Evolutionary conservation across 2,888 invertebrate genomes (phyloP), one percentile per base, ranked within the genome.

Genomic region (Campoletis raptor): DNA sequence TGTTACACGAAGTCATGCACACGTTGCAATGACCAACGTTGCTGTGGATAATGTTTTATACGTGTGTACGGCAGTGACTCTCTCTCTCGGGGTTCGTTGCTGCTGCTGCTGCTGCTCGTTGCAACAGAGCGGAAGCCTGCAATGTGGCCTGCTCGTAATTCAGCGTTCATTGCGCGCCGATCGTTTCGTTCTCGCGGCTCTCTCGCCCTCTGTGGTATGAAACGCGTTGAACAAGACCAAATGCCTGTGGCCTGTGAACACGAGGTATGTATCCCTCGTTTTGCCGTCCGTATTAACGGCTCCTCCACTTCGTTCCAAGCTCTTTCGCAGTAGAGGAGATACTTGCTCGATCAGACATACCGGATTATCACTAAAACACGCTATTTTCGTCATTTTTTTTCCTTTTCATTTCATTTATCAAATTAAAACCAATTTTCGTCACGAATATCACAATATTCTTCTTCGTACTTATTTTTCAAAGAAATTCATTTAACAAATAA

Each of bases 141-240:
- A 77, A 85, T 76, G 66, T 85, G 85, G 82, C 52, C 85, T 54
- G 73, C 74, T 87, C 85, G 78, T 87, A 85, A 87, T 85, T 83
- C 76, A 83, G 84, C 83, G 86, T 84, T 84, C 84, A 82, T 81
- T 77, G 86, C 84, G 86, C 70, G 81, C 86, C 86, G 70, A 84
- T 86, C 82, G 82, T 40, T 64, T 72, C 57, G 79, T 76, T 79
- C 79, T 79, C 85, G 79, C 79, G 82, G 79, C 69, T 78, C 57
- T 57, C 24, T n/a, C 24, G 24, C 57, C 21, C 57, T 57, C 78
- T 69, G 79, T 42, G 82, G 82, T 74, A 79, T 64, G 78, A 37
- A 74, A 85, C 85, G 74, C 85, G 57, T 74, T 69, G 78, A 85
- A 82, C 79, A 37, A 67, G 77, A 77, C 67, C 73, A 57, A 85